Conservation (phyloP, 2,888 invertebrate species). For the Octonoba sinensis region DNA sequence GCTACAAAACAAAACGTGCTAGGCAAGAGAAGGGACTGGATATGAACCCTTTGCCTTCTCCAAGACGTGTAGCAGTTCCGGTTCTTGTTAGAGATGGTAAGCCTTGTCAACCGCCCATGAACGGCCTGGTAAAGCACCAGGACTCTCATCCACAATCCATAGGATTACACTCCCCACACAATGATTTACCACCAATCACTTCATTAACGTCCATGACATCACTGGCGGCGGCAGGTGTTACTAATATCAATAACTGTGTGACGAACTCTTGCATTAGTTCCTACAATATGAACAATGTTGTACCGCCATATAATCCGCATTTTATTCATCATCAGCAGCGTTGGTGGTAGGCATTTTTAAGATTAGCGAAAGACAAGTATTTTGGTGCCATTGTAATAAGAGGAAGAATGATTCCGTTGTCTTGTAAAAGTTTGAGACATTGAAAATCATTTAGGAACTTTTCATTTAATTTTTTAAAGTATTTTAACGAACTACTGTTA, state of each 20-base stretch:
- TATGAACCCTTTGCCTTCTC: conserved; percentile 80
- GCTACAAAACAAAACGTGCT: conserved; percentile 97
- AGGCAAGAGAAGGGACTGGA: conserved; percentile 89
- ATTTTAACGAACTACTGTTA: no score
- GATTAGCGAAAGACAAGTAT: not conserved
- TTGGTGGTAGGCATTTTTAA: conserved; percentile 57
- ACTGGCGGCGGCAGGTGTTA: conserved; percentile 31
- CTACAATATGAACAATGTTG: conserved; percentile 60
- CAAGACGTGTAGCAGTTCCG: conserved; percentile 92
- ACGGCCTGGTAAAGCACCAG: conserved; percentile 54
- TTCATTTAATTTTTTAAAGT: not conserved
- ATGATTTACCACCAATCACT: conserved; percentile 74
- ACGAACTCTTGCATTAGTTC: conserved; percentile 58
- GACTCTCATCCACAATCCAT: conserved; percentile 47
- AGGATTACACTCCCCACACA: conserved; percentile 74
- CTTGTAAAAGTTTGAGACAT: no score
- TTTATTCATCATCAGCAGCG: conserved; percentile 65
- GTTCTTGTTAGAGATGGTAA: conserved; percentile 95
- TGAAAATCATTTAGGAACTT: not conserved
- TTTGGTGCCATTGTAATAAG: not conserved
- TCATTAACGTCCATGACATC: conserved; percentile 52
- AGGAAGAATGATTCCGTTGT: not conserved
- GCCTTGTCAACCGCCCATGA: conserved; percentile 77
- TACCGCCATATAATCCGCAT: conserved; percentile 66
- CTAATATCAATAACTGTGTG: conserved; percentile 50